A percentile compares a stretch with the other conserved stretches of the same genome.
These are phyloP conservation scores for Rhagoletis pomonella DNA, from an alignment of 1,140 invertebrate species.

Conservation along the genomic window DNA sequence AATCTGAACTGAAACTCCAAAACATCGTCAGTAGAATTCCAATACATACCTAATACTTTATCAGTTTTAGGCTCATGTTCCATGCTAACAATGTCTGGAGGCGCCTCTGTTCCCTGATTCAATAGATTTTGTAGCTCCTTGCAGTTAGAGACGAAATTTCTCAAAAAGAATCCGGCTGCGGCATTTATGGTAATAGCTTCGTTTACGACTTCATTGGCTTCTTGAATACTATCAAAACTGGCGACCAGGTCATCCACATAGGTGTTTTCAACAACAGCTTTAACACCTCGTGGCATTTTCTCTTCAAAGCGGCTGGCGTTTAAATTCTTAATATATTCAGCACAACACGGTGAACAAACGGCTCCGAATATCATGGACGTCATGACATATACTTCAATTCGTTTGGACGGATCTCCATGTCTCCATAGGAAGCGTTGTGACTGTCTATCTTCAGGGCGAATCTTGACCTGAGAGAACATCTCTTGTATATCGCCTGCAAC, in stretches of 20 bases:
- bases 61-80: conserved; percentile 3
- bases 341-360: too few species aligned
- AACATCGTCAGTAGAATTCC: background rate
- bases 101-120: background rate
- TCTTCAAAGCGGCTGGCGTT: background rate
- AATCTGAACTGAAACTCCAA: conserved; percentile 13
- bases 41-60: conserved; percentile 32
- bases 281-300: background rate
- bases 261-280: background rate
- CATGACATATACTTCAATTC: too few species aligned
- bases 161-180: background rate
- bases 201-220: background rate
- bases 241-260: conserved; percentile 6
- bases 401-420: too few species aligned
- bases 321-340: conserved; percentile 15
- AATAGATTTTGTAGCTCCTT: background rate
- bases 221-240: background rate
- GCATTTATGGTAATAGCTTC: background rate
- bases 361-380: too few species aligned
- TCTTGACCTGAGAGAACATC: too few species aligned
- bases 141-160: conserved; percentile 39
- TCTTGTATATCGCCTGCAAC: too few species aligned
- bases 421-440: too few species aligned
- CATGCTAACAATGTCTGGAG: background rate
- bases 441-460: too few species aligned